Evolutionary conservation across 2,113 vertebrate species (phyloP).

Genomic region (Leucosticte australis): DNA sequence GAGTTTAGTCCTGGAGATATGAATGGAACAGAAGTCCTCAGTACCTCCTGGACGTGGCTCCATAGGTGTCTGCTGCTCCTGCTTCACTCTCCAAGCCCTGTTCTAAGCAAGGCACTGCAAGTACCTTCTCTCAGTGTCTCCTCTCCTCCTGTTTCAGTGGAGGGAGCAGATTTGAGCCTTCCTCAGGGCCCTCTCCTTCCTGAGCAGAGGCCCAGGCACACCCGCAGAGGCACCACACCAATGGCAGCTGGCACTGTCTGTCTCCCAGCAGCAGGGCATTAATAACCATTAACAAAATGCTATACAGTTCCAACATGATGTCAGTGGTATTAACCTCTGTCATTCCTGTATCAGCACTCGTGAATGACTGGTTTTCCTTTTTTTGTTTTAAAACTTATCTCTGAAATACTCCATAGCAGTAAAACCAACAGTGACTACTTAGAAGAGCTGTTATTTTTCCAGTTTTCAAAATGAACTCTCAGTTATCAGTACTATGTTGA

Average conservation of each 20-base stretch:
- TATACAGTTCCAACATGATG: constrained; percentile 43
- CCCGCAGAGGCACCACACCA: not conserved
- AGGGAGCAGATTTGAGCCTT: not conserved
- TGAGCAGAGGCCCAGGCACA: not conserved
- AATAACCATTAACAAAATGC: constrained; percentile 57
- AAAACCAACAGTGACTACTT: not conserved
- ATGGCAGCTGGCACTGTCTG: constrained; percentile 56
- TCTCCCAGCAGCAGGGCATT: constrained; percentile 55
- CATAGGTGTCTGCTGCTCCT: not conserved
- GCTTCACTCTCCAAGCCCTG: not conserved
- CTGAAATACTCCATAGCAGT: not conserved
- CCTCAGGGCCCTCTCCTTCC: not conserved
- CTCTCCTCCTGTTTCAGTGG: not conserved
- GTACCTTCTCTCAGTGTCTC: not conserved
- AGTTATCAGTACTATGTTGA: not conserved
- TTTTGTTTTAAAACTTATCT: not conserved
- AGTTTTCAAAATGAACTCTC: not conserved
- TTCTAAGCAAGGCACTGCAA: not conserved
- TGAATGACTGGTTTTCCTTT: not conserved
- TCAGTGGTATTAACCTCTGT: constrained; percentile 54
- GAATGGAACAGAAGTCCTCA: not conserved
- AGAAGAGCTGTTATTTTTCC: not conserved
- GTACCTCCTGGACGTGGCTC: accelerated
- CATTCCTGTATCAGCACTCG: not conserved
- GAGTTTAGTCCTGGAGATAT: not conserved